Conservation (phyloP, 1,140 invertebrate species). For the Bombus vancouverensis region DNA sequence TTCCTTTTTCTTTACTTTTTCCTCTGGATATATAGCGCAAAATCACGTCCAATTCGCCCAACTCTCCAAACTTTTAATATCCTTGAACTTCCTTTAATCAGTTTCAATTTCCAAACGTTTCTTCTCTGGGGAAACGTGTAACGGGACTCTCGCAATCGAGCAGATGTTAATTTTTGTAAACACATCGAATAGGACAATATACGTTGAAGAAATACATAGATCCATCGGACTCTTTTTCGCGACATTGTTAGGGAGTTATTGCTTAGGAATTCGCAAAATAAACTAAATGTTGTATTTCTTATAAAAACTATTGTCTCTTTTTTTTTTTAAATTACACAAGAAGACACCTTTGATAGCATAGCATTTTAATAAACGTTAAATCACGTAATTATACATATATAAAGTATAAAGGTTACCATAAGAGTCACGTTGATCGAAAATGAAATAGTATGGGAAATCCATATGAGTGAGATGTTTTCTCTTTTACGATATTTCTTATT, state of each 20-base stretch:
- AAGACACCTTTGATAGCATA: constrained; percentile 32
- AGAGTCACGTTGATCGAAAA: background rate
- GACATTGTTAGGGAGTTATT: constrained; percentile 80
- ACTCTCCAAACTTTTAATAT: constrained; percentile 52
- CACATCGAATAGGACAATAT: constrained; percentile 70
- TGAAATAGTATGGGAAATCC: no score
- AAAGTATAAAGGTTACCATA: constrained; percentile 1
- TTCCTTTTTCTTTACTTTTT: constrained; percentile 71
- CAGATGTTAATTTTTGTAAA: constrained; percentile 72
- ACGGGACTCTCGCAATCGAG: constrained; percentile 79
- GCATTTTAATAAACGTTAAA: background rate
- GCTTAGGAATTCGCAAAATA: constrained; percentile 80
- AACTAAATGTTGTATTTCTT: constrained; percentile 82
- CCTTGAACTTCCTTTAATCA: constrained; percentile 18
- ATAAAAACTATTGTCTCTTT: constrained; percentile 64
- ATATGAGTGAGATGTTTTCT: background rate
- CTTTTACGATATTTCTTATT: background rate
- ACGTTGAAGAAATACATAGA: constrained; percentile 50
- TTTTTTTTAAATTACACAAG: constrained; percentile 48
- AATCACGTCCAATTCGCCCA: constrained; percentile 40
- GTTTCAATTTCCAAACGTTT: constrained; percentile 10
- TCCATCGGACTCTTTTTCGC: constrained; percentile 72
- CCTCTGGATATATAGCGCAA: constrained; percentile 12
- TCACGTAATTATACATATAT: background rate
- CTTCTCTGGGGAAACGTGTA: constrained; percentile 57